Percentiles rank a stretch among this genome's conserved stretches.
These are phyloP conservation scores for Sterna hirundo DNA, from an alignment of 2,113 vertebrate genomes.

Conservation along the genomic window DNA sequence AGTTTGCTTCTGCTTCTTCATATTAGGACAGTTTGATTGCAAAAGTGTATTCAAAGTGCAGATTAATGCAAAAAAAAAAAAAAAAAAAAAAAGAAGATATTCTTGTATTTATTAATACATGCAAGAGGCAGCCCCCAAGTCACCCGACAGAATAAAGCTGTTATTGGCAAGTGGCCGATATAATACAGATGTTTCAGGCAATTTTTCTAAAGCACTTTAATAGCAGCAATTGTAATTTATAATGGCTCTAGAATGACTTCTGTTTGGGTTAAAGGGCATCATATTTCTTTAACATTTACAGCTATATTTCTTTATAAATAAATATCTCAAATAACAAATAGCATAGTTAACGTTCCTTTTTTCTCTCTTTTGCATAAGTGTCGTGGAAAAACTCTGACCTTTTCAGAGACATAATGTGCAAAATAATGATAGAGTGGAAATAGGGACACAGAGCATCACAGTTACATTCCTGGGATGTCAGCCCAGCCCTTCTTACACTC, in stretches of 20 bases:
- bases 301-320: slow-evolving; percentile 80
- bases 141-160: slow-evolving; percentile 83
- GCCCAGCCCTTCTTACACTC: slow-evolving; percentile 42
- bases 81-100: slow-evolving; percentile 53
- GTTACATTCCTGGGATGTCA: slow-evolving; percentile 71
- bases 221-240: slow-evolving; percentile 80
- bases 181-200: slow-evolving; percentile 80
- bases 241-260: slow-evolving; percentile 79
- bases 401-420: slow-evolving; percentile 78
- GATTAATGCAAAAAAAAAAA: slow-evolving; percentile 58
- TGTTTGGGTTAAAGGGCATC: slow-evolving; percentile 73
- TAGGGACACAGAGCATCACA: slow-evolving; percentile 75
- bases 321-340: slow-evolving; percentile 78
- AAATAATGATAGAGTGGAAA: slow-evolving; percentile 75
- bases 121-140: slow-evolving; percentile 80
- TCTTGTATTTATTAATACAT: slow-evolving; percentile 75
- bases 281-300: slow-evolving; percentile 79
- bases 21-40: slow-evolving; percentile 62
- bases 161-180: slow-evolving; percentile 79
- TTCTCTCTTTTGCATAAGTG: slow-evolving; percentile 80
- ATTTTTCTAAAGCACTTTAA: slow-evolving; percentile 82
- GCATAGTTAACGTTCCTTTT: slow-evolving; percentile 71
- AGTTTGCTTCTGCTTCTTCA: slow-evolving; percentile 70
- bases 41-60: slow-evolving; percentile 80
- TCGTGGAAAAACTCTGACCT: slow-evolving; percentile 71